Conservation (phyloP, 2,888 invertebrate species). For the Smittia aterrima region DNA sequence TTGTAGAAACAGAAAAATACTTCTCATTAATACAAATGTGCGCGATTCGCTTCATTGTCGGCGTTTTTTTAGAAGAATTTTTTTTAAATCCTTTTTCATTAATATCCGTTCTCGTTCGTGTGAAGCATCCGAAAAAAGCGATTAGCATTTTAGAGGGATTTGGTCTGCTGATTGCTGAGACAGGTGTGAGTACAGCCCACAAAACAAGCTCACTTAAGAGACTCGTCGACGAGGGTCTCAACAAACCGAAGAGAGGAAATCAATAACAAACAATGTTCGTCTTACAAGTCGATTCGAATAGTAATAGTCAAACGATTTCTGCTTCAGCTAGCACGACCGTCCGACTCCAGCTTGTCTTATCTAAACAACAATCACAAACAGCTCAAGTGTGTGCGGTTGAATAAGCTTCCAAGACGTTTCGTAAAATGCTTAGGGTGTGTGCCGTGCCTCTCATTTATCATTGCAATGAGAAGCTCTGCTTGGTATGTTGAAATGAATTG, state of each 20-base stretch:
- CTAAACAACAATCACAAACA: slow-evolving; percentile 4
- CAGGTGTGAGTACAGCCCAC: neutral
- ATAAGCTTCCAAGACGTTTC: neutral
- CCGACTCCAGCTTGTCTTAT: slow-evolving; percentile 6
- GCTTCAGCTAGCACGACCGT: too few species aligned
- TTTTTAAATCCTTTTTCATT: neutral
- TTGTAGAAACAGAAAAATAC: neutral
- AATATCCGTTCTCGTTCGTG: neutral
- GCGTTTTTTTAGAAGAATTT: neutral
- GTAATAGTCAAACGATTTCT: too few species aligned
- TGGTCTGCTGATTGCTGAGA: neutral
- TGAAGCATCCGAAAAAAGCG: neutral
- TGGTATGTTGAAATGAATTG: neutral
- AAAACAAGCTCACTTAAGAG: too few species aligned
- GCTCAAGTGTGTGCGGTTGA: neutral
- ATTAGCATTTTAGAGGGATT: neutral
- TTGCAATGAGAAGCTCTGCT: neutral
- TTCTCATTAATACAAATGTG: neutral
- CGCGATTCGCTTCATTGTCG: neutral
- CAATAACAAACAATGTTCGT: too few species aligned
- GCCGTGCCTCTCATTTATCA: neutral
- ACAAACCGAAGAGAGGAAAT: too few species aligned
- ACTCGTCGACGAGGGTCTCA: too few species aligned
- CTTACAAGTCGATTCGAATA: too few species aligned
- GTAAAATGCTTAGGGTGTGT: neutral